Evolutionary conservation across 2,113 vertebrate species (phyloP), one percentile per base, ranked within the genome.

Genomic region (Phyllopteryx taeniolatus): DNA sequence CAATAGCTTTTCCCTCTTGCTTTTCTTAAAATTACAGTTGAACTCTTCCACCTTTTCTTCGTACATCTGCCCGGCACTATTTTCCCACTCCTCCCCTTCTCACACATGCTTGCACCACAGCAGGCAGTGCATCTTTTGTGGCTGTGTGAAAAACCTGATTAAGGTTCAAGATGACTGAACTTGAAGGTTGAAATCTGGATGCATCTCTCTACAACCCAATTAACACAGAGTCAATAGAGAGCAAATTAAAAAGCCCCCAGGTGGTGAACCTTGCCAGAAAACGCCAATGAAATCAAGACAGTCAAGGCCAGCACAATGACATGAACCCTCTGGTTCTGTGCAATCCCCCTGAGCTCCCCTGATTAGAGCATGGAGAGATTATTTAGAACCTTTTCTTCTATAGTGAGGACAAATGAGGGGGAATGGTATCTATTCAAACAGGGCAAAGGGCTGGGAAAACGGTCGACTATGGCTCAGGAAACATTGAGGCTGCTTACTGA

Each of bases 221-320:
- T 93, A 93, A 90, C 85, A 59, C 60, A 27, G 73, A 93, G 90
- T 93, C 92, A 92, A 92, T 92, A 85, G 91, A 85, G 83, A 92
- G 83, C 89, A 90, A 93, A 93, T 92, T 90, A 93, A 92, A 92
- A 93, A 91, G 83, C 86, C 88, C 87, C 76, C 42, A 74, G 90
- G 90, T 79, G 83, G 81, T 53, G 68, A 84, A 85, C 77, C 83
- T 72, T 68, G 81, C 84, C 85, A 91, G 85, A 87, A 86, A 86
- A 86, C 74, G 85, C 83, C 83, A 86, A 82, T 59, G 42, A 74
- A 89, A 91, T 91, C 79, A 86, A 89, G 88, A 85, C 69, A 60
- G 87, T 86, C 80, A 90, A 90, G 85, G 81, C 80, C 65, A 12
- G 70, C 81, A 92, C 91, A 92, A 93, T 92, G 82, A 81, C 82